phyloP scores from a whole-genome alignment of 2,113 vertebrate species.

The Caracal caracal region DNA sequence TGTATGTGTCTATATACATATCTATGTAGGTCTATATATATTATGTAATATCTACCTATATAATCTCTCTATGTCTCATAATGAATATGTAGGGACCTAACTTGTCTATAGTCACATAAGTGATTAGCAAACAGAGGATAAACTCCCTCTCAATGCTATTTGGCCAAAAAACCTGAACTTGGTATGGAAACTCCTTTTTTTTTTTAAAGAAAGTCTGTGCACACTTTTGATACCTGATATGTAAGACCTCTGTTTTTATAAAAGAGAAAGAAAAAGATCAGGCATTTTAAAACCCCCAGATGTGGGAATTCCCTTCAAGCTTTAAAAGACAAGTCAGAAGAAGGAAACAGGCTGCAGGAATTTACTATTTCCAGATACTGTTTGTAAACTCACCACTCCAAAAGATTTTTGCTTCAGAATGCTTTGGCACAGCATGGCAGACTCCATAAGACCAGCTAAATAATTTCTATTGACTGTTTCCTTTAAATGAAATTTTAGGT shows the following conservation, averaged over 20 bases:
- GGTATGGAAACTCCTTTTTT: background rate
- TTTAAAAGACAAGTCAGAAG: background rate
- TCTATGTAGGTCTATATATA: background rate
- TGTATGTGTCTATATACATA: background rate
- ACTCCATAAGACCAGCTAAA: background rate
- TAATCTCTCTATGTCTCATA: background rate
- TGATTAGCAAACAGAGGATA: background rate
- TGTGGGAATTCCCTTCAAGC: background rate
- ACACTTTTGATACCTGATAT: background rate
- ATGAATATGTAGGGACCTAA: background rate
- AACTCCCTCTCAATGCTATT: background rate
- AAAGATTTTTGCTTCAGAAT: slow-evolving; percentile 51
- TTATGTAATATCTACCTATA: too few relatives aligned
- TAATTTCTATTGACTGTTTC: slow-evolving; percentile 29
- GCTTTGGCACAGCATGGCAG: background rate
- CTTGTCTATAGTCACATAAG: background rate
- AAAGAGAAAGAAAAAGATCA: background rate
- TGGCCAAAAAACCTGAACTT: background rate
- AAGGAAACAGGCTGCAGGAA: background rate
- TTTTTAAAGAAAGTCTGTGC: background rate
- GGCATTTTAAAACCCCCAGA: background rate
- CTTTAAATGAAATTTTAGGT: slow-evolving; percentile 18
- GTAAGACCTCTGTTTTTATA: background rate
- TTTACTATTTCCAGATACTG: slow-evolving; percentile 34
- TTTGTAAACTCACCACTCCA: slow-evolving; percentile 25